Percentiles rank a stretch among this genome's conserved stretches.
Evolutionary conservation across 2,888 invertebrate species (phyloP).

Genomic region (Alentia gelatinosa): DNA sequence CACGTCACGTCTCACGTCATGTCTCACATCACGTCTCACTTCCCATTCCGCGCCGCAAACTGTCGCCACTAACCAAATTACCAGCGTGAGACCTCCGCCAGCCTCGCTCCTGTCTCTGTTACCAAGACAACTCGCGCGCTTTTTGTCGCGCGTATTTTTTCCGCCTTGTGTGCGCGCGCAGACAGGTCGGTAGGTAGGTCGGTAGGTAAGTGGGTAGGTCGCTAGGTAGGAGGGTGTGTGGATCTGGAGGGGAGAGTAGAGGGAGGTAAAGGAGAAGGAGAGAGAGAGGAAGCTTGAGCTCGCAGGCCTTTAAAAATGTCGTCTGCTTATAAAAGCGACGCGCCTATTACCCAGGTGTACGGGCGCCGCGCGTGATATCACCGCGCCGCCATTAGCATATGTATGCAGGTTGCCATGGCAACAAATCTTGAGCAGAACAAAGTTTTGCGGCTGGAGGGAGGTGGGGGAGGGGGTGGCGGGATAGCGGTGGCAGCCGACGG

Average conservation of each 20-base stretch:
- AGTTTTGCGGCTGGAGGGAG: background rate
- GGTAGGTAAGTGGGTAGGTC: background rate
- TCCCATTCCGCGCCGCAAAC: background rate
- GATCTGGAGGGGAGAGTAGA: no score
- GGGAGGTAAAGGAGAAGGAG: no score
- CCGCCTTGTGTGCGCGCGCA: background rate
- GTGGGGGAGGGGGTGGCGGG: background rate
- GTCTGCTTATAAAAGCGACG: background rate
- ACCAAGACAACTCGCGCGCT: conserved; percentile 38
- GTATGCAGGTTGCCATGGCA: conserved; percentile 40
- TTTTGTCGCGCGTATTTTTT: background rate
- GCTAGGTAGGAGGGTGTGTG: no score
- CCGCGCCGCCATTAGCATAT: conserved; percentile 6
- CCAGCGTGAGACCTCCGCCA: conserved; percentile 45
- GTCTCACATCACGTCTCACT: no score
- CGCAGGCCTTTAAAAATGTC: conserved; percentile 29
- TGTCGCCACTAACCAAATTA: conserved; percentile 48
- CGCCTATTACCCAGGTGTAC: conserved; percentile 4
- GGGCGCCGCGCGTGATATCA: background rate
- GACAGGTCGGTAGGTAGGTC: background rate
- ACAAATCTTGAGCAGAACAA: conserved; percentile 36
- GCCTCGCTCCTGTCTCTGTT: conserved; percentile 38
- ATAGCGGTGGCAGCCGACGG: background rate
- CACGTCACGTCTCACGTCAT: no score
- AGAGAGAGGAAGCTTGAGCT: no score